These are phyloP conservation scores for Natrix natrix DNA, from an alignment of 2,797 vertebrate species.

Conservation along the genomic window DNA sequence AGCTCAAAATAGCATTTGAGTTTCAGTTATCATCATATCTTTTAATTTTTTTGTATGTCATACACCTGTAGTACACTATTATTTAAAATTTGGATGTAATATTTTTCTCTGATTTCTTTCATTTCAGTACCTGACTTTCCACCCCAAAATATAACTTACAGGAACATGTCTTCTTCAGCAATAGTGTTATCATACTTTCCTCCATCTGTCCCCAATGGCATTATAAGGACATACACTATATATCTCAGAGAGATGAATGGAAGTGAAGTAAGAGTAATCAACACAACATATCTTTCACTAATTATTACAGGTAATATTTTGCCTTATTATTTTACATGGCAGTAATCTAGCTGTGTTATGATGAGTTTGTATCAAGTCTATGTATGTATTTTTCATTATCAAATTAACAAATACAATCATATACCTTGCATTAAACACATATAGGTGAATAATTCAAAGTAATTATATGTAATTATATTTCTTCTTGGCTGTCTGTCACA, in stretches of 20 bases:
- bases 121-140: conserved; percentile 72
- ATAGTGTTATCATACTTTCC: conserved; percentile 75
- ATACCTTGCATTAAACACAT: background rate
- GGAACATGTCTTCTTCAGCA: conserved; percentile 73
- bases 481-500: background rate
- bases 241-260: conserved; percentile 68
- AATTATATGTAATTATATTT: background rate
- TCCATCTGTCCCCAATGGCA: conserved; percentile 73
- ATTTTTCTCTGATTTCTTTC: conserved; percentile 57
- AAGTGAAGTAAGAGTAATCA: conserved; percentile 66
- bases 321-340: background rate
- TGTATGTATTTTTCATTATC: background rate
- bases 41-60: background rate
- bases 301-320: conserved; percentile 64
- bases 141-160: conserved; percentile 76
- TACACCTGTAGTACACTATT: background rate
- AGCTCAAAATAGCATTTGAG: background rate
- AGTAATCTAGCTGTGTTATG: background rate
- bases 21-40: background rate
- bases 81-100: background rate
- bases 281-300: conserved; percentile 64
- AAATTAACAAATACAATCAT: background rate
- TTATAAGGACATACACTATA: conserved; percentile 74
- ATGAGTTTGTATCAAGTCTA: background rate
- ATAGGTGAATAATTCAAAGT: background rate